phyloP scores from a whole-genome alignment of 2,797 vertebrate species.

The Eurystomus glaucurus region DNA sequence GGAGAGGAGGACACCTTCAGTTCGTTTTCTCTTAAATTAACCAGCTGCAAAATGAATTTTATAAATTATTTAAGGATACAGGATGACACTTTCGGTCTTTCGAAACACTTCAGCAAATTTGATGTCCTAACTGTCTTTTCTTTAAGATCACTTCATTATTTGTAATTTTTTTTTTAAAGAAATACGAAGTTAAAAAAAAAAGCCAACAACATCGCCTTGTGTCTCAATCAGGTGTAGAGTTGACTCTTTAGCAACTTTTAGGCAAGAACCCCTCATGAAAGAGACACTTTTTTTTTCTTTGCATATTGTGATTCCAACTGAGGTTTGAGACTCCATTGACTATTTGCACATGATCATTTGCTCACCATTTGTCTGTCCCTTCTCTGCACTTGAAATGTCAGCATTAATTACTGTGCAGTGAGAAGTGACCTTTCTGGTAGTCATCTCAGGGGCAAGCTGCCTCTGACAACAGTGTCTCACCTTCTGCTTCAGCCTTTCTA shows the following conservation, averaged over 20 bases:
- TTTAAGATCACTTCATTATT: not conserved
- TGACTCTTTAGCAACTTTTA: not conserved
- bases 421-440: too few species aligned
- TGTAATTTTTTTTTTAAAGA: not conserved
- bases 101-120: not conserved
- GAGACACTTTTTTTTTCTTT: too few species aligned
- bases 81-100: not conserved
- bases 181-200: not conserved
- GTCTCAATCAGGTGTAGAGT: not conserved
- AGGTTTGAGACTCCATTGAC: not conserved
- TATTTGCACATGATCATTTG: rapidly evolving
- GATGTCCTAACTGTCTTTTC: not conserved
- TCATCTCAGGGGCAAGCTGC: too few species aligned
- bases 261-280: not conserved
- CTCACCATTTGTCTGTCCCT: not conserved
- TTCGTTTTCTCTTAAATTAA: not conserved
- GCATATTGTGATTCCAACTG: too few species aligned
- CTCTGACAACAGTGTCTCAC: too few species aligned
- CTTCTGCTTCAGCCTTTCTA: too few species aligned
- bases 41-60: not conserved
- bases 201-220: not conserved
- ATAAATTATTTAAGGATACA: not conserved
- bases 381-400: not conserved
- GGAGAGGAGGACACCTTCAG: not conserved
- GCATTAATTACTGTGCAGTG: too few species aligned